phyloP scores from a whole-genome alignment of 2,797 vertebrate genomes.

The Oreochromis grahami region DNA sequence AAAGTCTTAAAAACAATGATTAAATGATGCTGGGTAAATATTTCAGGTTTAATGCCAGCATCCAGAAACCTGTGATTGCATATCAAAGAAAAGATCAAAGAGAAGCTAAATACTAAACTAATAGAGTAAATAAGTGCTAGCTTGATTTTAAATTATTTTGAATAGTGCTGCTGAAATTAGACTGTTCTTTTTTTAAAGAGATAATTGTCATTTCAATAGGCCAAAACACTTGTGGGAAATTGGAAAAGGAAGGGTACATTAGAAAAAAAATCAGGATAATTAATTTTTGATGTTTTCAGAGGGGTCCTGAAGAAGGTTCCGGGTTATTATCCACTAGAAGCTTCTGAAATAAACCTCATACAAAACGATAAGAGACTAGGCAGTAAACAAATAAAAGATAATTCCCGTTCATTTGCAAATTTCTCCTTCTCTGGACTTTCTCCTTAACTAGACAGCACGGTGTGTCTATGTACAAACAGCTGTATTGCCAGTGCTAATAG shows the following conservation, averaged over 20 bases:
- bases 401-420: conserved; percentile 10
- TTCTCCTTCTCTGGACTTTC: neutral
- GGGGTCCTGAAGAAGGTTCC: neutral
- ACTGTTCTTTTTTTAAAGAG: neutral
- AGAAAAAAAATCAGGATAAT: neutral
- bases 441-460: neutral
- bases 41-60: neutral
- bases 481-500: neutral
- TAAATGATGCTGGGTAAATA: neutral
- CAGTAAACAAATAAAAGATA: neutral
- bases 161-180: conserved; percentile 5
- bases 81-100: conserved; percentile 1
- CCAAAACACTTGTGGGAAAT: conserved; percentile 6
- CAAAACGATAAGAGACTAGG: neutral
- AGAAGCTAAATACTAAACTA: neutral
- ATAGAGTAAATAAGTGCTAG: neutral
- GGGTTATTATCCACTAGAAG: conserved; percentile 3
- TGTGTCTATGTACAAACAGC: neutral
- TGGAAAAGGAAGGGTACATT: neutral
- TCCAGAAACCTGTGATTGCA: neutral
- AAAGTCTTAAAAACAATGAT: neutral
- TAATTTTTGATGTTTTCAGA: conserved; percentile 15
- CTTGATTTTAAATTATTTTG: conserved; percentile 20
- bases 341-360: neutral
- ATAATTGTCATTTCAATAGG: conserved; percentile 16